phyloP scores from a whole-genome alignment of 2,888 invertebrate genomes.

The Listrodromus nycthemerus region DNA sequence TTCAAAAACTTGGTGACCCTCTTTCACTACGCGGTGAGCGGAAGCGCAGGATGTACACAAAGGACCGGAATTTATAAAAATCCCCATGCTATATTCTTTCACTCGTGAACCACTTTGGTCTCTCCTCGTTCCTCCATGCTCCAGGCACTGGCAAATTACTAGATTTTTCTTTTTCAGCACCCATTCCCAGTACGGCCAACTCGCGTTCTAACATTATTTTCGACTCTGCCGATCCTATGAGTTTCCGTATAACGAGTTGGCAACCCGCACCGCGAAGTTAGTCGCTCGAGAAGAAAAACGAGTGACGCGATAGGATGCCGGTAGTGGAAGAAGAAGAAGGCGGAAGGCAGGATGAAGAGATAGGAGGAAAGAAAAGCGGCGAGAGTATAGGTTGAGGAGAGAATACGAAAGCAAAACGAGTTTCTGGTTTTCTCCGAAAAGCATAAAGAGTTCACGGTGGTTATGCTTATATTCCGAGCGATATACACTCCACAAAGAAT shows the following conservation, averaged over 20 bases:
- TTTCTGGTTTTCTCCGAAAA: constrained; percentile 67
- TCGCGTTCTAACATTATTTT: constrained; percentile 67
- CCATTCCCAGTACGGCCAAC: constrained; percentile 39
- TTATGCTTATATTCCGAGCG: constrained; percentile 65
- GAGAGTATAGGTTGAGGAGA: constrained; percentile 26
- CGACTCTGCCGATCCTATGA: constrained; percentile 66
- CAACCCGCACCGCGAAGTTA: constrained; percentile 66
- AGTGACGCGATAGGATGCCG: constrained; percentile 47
- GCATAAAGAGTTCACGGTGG: constrained; percentile 64
- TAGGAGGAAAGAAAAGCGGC: constrained; percentile 42
- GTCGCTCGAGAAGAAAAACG: constrained; percentile 66
- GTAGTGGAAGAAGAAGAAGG: constrained; percentile 64
- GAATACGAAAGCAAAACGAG: constrained; percentile 59
- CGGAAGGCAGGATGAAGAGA: constrained; percentile 58
- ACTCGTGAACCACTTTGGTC: constrained; percentile 6
- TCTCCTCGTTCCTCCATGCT: not conserved
- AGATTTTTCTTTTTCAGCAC: constrained; percentile 34
- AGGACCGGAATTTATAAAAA: constrained; percentile 47
- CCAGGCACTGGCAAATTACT: constrained; percentile 46
- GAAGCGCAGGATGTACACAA: constrained; percentile 33
- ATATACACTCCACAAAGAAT: constrained; percentile 64
- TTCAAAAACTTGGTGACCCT: constrained; percentile 20
- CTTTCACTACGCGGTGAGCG: not conserved
- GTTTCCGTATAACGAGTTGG: constrained; percentile 69
- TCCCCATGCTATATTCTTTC: constrained; percentile 17